Evolutionary conservation across 2,888 invertebrate species (phyloP).

Genomic region (Selenia dentaria): DNA sequence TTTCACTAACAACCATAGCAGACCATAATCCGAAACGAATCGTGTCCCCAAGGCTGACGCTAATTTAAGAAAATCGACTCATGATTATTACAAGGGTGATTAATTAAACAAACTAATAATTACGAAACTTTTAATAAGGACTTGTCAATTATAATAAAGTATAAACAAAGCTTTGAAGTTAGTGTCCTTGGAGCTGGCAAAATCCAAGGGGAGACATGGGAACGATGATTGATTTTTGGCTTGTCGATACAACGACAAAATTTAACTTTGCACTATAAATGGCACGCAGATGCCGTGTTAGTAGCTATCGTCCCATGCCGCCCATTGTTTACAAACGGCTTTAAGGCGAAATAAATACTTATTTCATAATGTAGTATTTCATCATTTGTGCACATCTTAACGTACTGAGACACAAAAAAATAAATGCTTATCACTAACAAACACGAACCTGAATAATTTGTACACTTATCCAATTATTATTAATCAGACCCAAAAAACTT

Average conservation of each 20-base stretch:
- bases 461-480: slow-evolving; percentile 37
- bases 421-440: slow-evolving; percentile 26
- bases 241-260: too few species aligned
- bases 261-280: too few species aligned
- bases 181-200: slow-evolving; percentile 20
- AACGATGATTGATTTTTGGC: too few species aligned
- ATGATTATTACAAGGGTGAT: slow-evolving; percentile 12
- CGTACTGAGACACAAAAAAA: not conserved
- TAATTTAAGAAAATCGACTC: not conserved
- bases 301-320: too few species aligned
- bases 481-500: slow-evolving; percentile 77
- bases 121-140: slow-evolving; percentile 27
- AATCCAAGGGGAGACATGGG: too few species aligned
- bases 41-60: slow-evolving; percentile 14
- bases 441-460: slow-evolving; percentile 37
- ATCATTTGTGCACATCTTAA: too few species aligned
- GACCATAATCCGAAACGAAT: slow-evolving; percentile 17
- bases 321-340: too few species aligned
- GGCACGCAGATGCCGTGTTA: too few species aligned
- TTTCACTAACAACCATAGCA: slow-evolving; percentile 14
- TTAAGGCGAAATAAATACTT: too few species aligned
- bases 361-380: too few species aligned
- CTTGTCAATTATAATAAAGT: slow-evolving; percentile 17
- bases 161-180: slow-evolving; percentile 29
- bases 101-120: slow-evolving; percentile 18